phyloP scores from a whole-genome alignment of 2,888 invertebrate genomes.

The Ceriagrion tenellum region DNA sequence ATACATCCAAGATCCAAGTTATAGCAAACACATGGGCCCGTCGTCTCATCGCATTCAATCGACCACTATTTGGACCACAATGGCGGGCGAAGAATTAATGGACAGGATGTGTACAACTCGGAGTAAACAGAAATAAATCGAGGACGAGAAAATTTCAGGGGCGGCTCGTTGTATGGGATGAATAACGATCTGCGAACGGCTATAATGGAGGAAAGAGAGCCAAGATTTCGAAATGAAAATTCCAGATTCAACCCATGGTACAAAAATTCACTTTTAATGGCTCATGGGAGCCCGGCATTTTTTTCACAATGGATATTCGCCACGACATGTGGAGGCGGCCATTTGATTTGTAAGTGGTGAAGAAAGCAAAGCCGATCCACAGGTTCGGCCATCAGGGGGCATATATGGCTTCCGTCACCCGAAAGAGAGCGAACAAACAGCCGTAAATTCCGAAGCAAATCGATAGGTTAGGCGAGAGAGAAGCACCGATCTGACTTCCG shows the following conservation, averaged over 20 bases:
- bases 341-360: background rate
- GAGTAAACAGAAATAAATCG: constrained; percentile 6
- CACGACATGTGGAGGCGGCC: background rate
- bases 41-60: background rate
- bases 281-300: background rate
- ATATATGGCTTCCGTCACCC: background rate
- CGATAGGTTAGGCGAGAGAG: background rate
- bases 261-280: background rate
- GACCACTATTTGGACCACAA: background rate
- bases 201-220: background rate
- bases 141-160: background rate
- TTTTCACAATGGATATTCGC: background rate
- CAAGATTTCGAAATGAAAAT: background rate
- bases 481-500: background rate
- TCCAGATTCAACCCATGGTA: background rate
- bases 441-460: background rate
- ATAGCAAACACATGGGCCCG: background rate
- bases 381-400: background rate
- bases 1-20: background rate
- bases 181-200: background rate
- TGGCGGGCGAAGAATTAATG: background rate
- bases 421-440: background rate
- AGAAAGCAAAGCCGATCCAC: background rate
- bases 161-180: background rate
- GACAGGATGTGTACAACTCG: constrained; percentile 17